Conservation (phyloP, 92 coral and sea anemone species). For the Muricea muricata region DNA sequence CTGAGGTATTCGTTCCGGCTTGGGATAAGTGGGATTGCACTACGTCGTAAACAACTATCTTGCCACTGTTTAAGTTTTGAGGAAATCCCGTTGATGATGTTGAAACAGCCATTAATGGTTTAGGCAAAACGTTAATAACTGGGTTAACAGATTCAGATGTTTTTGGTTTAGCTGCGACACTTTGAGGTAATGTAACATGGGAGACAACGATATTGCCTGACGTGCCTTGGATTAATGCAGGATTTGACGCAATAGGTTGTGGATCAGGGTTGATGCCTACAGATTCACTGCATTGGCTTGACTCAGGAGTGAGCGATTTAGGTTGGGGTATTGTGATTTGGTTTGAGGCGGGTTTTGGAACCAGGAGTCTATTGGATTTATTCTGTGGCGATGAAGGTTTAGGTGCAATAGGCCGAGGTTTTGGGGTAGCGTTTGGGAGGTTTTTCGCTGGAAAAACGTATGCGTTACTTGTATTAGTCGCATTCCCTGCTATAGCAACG, state of each 20-base stretch:
- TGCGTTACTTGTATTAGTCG: background rate
- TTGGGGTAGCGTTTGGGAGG: background rate
- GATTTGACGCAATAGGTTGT: background rate
- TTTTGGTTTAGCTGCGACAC: background rate
- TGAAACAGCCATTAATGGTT: background rate
- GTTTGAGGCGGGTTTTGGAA: background rate
- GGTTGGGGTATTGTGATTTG: background rate
- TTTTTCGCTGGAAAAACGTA: background rate
- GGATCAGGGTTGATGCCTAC: too few species aligned
- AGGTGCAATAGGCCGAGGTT: background rate
- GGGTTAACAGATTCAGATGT: background rate
- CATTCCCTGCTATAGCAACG: background rate
- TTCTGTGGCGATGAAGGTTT: background rate
- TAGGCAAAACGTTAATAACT: background rate
- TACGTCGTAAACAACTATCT: slow-evolving; percentile 21
- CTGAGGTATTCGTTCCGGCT: background rate
- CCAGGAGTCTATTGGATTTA: background rate
- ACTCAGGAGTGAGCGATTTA: background rate
- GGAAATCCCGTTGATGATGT: background rate
- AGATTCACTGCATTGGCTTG: too few species aligned
- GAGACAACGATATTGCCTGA: background rate
- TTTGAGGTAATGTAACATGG: background rate
- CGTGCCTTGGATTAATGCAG: background rate
- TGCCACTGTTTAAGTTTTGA: background rate
- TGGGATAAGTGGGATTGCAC: background rate